Evolutionary conservation across 2,113 vertebrate species (phyloP).

Genomic region (Psittacara wagleri): DNA sequence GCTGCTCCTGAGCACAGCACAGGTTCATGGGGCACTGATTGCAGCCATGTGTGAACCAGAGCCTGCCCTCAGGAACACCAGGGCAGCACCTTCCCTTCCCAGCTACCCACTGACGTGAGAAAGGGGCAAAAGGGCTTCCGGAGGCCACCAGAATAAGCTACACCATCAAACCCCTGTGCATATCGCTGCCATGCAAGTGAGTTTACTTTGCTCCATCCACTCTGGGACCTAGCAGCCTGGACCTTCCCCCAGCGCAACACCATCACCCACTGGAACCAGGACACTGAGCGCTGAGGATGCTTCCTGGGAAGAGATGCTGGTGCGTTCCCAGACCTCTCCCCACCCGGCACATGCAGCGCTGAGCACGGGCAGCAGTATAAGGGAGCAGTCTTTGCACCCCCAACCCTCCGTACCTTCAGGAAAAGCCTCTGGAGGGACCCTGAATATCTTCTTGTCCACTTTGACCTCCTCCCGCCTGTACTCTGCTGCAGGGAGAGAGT

Average conservation of each 20-base stretch:
- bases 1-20: background rate
- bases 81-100: background rate
- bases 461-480: slow-evolving; percentile 86
- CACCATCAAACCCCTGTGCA: background rate
- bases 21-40: background rate
- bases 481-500: slow-evolving; percentile 81
- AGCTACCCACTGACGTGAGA: background rate
- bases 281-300: background rate
- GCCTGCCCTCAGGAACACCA: background rate
- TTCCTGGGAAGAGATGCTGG: background rate
- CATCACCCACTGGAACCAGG: background rate
- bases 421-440: slow-evolving; percentile 80
- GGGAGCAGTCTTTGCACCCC: background rate
- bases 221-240: background rate
- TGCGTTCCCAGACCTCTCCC: background rate
- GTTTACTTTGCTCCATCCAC: background rate
- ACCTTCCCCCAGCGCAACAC: background rate
- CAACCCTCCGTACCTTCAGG: slow-evolving; percentile 78
- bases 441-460: slow-evolving; percentile 92
- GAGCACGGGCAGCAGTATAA: background rate
- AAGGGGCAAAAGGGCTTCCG: background rate
- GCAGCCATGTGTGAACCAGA: background rate
- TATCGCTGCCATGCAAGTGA: accelerated
- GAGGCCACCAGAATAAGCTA: background rate
- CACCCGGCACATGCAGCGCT: background rate